Conservation (phyloP, 2,888 invertebrate species). For the Temnothorax unifasciatus region DNA sequence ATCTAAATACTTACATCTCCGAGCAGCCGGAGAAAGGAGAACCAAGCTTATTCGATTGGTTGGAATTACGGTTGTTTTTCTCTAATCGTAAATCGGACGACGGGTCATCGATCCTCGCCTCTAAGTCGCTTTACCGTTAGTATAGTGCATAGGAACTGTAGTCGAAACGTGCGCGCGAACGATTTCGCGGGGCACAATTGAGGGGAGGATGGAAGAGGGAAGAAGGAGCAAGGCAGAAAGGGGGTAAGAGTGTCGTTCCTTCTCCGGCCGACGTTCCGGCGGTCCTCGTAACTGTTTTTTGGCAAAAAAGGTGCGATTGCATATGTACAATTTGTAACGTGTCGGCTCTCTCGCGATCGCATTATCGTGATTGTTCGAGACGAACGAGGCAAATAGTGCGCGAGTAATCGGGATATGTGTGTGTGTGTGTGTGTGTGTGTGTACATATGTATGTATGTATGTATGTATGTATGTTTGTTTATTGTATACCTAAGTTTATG, state of each 20-base stretch:
- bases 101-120: constrained; percentile 62
- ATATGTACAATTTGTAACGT: constrained; percentile 51
- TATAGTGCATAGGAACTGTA: constrained; percentile 78
- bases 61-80: constrained; percentile 69
- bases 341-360: constrained; percentile 58
- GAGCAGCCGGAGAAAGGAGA: constrained; percentile 78
- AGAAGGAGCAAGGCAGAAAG: neutral
- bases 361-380: constrained; percentile 28
- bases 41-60: constrained; percentile 66
- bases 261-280: constrained; percentile 73
- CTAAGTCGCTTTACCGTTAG: constrained; percentile 69
- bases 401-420: constrained; percentile 22
- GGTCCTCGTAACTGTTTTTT: constrained; percentile 71
- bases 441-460: neutral
- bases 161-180: constrained; percentile 70
- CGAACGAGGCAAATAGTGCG: constrained; percentile 50
- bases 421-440: too few species aligned
- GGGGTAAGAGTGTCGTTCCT: constrained; percentile 63
- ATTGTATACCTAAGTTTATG: neutral
- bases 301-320: constrained; percentile 72
- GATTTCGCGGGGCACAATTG: constrained; percentile 59
- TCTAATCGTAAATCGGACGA: constrained; percentile 59
- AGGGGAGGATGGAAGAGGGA: constrained; percentile 11
- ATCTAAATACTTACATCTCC: constrained; percentile 78
- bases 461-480: neutral